Evolutionary conservation across 30 jellyfish, hydroid and myxozoan species (phyloP).

Genomic region (Catostylus mosaicus): DNA sequence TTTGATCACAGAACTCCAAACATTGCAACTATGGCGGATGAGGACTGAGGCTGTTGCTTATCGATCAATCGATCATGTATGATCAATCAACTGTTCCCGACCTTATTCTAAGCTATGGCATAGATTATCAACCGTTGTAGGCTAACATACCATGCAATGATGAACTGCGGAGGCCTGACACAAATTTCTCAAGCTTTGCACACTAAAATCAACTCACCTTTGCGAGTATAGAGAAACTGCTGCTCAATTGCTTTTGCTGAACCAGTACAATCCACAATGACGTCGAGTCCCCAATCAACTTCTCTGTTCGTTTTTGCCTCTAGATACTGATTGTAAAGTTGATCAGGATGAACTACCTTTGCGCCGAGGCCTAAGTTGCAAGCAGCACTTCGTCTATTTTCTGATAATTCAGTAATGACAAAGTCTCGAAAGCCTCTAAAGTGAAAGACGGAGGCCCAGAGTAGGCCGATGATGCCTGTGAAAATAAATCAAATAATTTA

Average conservation of each 20-base stretch:
- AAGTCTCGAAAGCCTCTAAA: conserved; percentile 89
- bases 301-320: conserved; percentile 72
- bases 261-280: conserved; percentile 95
- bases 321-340: conserved; percentile 64
- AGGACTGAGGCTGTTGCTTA: background rate
- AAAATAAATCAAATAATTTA: no score
- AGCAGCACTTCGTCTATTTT: conserved; percentile 71
- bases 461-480: conserved; percentile 93
- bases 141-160: no score
- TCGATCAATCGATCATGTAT: background rate
- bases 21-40: background rate
- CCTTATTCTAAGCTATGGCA: background rate
- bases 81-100: background rate
- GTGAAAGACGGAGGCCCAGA: conserved; percentile 94
- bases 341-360: conserved; percentile 92
- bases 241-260: conserved; percentile 92
- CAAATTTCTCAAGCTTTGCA: background rate
- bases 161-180: background rate
- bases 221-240: conserved; percentile 75
- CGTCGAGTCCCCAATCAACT: conserved; percentile 95
- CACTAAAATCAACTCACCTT: conserved; percentile 45
- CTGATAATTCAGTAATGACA: conserved; percentile 85
- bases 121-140: no score
- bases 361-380: conserved; percentile 77
- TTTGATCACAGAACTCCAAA: no score